Base-by-base conservation (phyloP, 2,888 invertebrate genomes). In the Drosophila mimica region DNA sequence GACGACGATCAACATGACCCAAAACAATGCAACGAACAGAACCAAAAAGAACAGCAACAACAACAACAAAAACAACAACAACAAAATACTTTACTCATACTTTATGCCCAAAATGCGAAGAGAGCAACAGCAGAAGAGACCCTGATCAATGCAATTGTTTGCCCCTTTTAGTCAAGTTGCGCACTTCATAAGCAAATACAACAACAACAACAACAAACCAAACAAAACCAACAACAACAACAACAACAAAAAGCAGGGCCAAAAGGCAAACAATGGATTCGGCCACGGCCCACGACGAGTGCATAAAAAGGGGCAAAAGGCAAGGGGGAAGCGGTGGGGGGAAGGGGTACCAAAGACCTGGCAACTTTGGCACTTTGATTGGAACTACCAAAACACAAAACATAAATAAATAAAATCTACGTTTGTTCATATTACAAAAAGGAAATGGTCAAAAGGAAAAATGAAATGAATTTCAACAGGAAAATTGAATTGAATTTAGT, bases 141-240 rank as follows among this genome's bases (percentile, higher is more conserved):
- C 84, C 74, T 79, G 89, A 91, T 88, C 90, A 88, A 83, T 88
- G 91, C 91, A 92, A 91, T 91, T 91, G 91, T 92, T 92, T 91
- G 90, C 90, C 89, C 91, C 91, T 92, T 91, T 91, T 92, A 91
- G 92, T 90, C 91, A 84, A 88, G 89, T 88, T 90, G 88, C 90
- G 84, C 90, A 88, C 89, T 88, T 88, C 89, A 88, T 88, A 90
- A 88, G 90, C 88, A 84, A 88, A 87, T 80, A 90, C 81, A 83
- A 88, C 83, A 82, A 71, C 70, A 82, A 71, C 70, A 25, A 25
- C 25, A 69, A 20, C 46, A 87, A 76, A 70, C 69, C 81, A 58
- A 76, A 67, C 63, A 57, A 30, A 59, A 79, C 63, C 59, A 74
- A 64, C 52, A 62, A 33, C n/a, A 56, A 52, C n/a, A 52, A 52